A percentile compares a stretch with the other conserved stretches of the same genome.
Conservation (phyloP, 2,797 vertebrate species). For the Synanceia verrucosa region DNA sequence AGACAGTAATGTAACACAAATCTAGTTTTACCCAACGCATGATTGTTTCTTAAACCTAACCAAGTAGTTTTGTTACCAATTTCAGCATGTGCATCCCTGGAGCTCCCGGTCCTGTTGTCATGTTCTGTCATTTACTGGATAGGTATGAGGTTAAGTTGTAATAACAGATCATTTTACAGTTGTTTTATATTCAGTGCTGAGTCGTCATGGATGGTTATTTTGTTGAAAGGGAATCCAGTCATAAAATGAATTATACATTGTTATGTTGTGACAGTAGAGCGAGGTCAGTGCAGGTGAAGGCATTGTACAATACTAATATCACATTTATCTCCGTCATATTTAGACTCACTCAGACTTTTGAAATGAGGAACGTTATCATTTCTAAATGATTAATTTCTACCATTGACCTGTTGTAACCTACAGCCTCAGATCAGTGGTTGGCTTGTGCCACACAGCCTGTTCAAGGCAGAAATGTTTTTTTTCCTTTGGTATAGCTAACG, state of each 20-base stretch:
- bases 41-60: no score
- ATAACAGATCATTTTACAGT: background rate
- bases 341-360: background rate
- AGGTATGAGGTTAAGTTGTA: background rate
- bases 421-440: background rate
- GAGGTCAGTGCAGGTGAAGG: background rate
- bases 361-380: background rate
- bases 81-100: no score
- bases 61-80: no score
- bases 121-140: background rate
- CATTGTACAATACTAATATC: no score
- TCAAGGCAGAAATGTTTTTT: background rate
- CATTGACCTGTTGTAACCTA: background rate
- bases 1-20: no score
- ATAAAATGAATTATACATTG: background rate
- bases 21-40: no score
- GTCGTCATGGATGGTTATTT: background rate
- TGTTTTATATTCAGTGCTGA: background rate
- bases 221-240: constrained; percentile 2
- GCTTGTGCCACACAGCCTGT: background rate
- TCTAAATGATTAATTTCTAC: background rate
- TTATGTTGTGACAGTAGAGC: background rate
- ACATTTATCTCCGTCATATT: background rate
- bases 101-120: no score
- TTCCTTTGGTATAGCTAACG: background rate